Conservation (phyloP, 2,888 invertebrate genomes). For the Cylloceria caligata region DNA sequence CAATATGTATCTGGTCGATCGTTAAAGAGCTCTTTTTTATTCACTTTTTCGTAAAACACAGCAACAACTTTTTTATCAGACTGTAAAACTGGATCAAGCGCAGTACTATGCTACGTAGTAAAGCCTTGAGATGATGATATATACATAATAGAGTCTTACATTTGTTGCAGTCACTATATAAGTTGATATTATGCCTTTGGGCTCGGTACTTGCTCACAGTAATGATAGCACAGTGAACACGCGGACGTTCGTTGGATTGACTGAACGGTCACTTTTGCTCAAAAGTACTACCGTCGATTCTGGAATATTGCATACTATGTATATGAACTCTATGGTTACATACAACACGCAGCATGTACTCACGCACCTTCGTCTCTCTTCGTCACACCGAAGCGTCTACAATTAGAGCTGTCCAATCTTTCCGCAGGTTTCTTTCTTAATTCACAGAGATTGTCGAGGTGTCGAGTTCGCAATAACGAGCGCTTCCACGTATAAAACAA, state of each 20-base stretch:
- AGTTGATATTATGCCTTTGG: slow-evolving; percentile 32
- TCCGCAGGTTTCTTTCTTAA: slow-evolving; percentile 17
- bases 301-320: slow-evolving; percentile 12
- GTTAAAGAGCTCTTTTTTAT: neutral
- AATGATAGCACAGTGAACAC: slow-evolving; percentile 15
- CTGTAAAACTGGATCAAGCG: slow-evolving; percentile 16
- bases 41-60: neutral
- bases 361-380: slow-evolving; percentile 42
- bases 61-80: neutral
- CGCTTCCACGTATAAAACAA: neutral
- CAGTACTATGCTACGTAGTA: neutral
- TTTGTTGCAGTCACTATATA: slow-evolving; percentile 34
- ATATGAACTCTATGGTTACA: neutral
- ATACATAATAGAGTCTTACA: slow-evolving; percentile 9
- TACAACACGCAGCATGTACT: slow-evolving; percentile 23
- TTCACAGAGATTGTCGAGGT: neutral
- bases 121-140: neutral
- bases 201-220: slow-evolving; percentile 24
- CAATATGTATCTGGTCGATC: slow-evolving; percentile 21
- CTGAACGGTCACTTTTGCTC: slow-evolving; percentile 34
- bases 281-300: slow-evolving; percentile 27
- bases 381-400: neutral
- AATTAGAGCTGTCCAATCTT: slow-evolving; percentile 31
- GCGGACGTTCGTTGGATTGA: slow-evolving; percentile 6
- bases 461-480: neutral